These are phyloP conservation scores for Steromphala cineraria DNA, from an alignment of 2,888 invertebrate genomes.

Conservation along the genomic window DNA sequence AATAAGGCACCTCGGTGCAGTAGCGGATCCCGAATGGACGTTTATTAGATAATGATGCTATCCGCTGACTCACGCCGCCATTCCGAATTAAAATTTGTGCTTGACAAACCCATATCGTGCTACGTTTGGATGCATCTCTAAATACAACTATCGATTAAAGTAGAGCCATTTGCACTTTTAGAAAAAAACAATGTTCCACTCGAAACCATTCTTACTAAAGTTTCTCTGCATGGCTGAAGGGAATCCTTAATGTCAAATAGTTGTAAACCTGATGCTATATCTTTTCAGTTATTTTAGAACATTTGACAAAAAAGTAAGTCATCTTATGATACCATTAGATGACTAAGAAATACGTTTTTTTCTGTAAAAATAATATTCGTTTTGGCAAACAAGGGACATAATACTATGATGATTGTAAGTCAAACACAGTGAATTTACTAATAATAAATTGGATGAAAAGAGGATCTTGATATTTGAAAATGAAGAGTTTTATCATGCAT, in stretches of 20 bases:
- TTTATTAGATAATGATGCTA: slow-evolving; percentile 8
- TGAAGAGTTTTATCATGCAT: no score
- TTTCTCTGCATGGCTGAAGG: not conserved
- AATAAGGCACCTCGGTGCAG: no score
- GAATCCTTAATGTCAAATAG: not conserved
- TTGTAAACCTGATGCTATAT: not conserved
- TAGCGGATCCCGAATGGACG: not conserved
- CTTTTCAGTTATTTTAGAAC: no score
- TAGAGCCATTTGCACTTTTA: not conserved
- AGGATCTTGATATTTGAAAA: no score
- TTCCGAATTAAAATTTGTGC: not conserved
- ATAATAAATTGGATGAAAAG: no score
- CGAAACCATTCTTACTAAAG: not conserved
- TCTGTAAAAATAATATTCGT: no score
- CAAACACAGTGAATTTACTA: no score
- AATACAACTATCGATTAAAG: not conserved
- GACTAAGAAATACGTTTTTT: no score
- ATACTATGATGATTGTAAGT: no score
- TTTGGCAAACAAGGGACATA: no score
- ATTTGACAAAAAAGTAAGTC: no score
- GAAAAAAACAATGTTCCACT: not conserved
- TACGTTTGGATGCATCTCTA: not conserved
- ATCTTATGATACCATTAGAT: no score
- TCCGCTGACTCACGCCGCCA: not conserved
- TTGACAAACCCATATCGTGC: not conserved